Base-by-base conservation (phyloP, 2,797 vertebrate genomes). In the Rachycentron canadum region DNA sequence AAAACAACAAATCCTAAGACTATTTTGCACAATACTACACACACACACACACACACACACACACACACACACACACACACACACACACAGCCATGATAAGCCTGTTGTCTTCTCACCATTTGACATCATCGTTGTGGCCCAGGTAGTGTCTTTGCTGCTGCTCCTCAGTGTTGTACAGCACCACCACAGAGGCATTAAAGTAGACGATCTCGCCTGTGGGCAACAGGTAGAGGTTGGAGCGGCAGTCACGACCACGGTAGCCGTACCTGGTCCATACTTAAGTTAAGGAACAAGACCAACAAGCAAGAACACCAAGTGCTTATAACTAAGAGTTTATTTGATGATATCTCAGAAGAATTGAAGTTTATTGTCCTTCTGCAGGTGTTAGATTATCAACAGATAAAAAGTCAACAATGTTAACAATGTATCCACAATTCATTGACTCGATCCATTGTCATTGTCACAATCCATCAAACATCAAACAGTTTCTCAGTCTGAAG, bases 201-300 rank as follows among this genome's bases (percentile, higher is more conserved):
- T 98, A 98, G 26, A 97, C 96, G 0, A 98, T 96, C 94, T 98
- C 97, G 21, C 97, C 97, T 0, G 97, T 97, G 64, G 97, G 97
- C 78, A 98, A 94, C 88, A 98, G 94, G 87, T 95, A 97, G 41
- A 98, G 96, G 90, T 98, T 98, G 78, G 94, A 94, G 61, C 97
- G 95, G 69, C 97, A 98, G 91, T 98, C 97, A 0, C 97, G 94
- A 3, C 97, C 97, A 0, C 97, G 94, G 86, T 98, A 98, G 16
- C 97, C 97, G 0, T 97, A 97, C 68, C 97, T 98, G 79, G 12
- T 9, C 28, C 65, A 4, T 0, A 0, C 8, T 38, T 7, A 5
- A 49, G 88, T 94, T 89, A 95, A 65, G 93, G 89, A 91, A 73
- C 13, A 62, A 71, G 30, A 70, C 36, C 3, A 45, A 23, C n/a